Evolutionary conservation across 2,797 vertebrate genomes (phyloP), one percentile per base, ranked within the genome.

Genomic region (Hydrolagus colliei): DNA sequence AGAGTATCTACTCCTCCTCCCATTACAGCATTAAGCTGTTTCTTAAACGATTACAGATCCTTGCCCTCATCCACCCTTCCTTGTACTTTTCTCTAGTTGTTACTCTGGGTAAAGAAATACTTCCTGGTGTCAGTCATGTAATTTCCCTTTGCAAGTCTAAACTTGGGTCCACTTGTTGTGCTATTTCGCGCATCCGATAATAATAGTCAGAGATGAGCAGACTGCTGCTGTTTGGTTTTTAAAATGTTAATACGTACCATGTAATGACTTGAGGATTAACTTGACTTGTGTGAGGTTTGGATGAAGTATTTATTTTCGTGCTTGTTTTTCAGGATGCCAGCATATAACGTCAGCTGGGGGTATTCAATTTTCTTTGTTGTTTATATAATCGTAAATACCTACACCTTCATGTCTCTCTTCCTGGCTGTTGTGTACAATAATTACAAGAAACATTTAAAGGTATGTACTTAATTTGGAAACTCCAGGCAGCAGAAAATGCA

Each of bases 361-460:
- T 98, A 96, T 1, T 93, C 94, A 61, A 80, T 97, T 86, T 98
- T 96, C 92, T 99, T 99, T 90, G 95, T 98, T 61, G 65, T 95
- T 22, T 98, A 96, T 59, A 95, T 97, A 89, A 92, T 98, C 18
- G 86, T 98, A 92, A 98, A 98, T 92, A 98, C 95, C 0, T 98
- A 98, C 71, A 96, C 97, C 91, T 99, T 98, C 91, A 97, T 97
- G 97, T 98, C 97, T 0, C 95, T 98, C 86, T 99, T 99, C 92
- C 89, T 99, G 89, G 97, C 97, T 0, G 96, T 98, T 9, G 95
- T 99, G 71, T 99, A 97, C 94, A 97, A 97, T 93, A 98, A 97
- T 91, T 98, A 98, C 91, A 96, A 96, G 86, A 98, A 98, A 75
- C 93, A 98, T 88, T 91, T 99, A 73, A 98, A 98, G 96, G 97